phyloP scores from a whole-genome alignment of 2,113 vertebrate species.

The Pristiophorus japonicus region DNA sequence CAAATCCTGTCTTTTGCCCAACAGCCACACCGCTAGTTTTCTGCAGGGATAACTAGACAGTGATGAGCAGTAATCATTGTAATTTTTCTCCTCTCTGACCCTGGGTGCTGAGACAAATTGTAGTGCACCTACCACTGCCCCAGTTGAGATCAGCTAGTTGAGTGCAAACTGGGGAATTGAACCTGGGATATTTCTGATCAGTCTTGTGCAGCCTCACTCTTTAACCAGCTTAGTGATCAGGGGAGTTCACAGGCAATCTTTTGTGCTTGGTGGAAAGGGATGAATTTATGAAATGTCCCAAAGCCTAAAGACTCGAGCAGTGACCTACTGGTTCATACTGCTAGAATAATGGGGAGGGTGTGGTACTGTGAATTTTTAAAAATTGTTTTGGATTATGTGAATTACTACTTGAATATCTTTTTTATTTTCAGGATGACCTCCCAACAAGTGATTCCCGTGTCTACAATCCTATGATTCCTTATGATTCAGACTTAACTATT shows the following conservation, averaged over 20 bases:
- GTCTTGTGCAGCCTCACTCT: background rate
- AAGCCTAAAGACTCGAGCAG: background rate
- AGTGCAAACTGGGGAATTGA: background rate
- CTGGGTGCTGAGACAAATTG: background rate
- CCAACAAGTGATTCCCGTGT: slow-evolving; percentile 44
- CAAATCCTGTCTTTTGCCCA: background rate
- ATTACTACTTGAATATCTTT: background rate
- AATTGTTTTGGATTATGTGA: background rate
- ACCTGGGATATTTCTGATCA: background rate
- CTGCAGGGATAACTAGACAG: background rate
- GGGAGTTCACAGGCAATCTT: background rate
- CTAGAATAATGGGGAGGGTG: background rate
- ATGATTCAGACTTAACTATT: slow-evolving; percentile 52
- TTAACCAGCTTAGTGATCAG: background rate
- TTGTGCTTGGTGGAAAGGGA: background rate
- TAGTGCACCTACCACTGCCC: background rate
- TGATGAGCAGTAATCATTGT: background rate
- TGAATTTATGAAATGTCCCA: background rate
- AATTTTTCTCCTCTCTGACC: background rate
- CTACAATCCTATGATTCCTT: slow-evolving; percentile 48
- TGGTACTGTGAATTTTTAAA: background rate
- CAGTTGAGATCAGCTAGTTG: background rate
- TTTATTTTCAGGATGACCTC: slow-evolving; percentile 51
- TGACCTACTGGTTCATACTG: background rate
- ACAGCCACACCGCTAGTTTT: background rate